These are phyloP conservation scores for Darevskia nairensis DNA, from an alignment of 2,797 vertebrate genomes.

Conservation along the genomic window DNA sequence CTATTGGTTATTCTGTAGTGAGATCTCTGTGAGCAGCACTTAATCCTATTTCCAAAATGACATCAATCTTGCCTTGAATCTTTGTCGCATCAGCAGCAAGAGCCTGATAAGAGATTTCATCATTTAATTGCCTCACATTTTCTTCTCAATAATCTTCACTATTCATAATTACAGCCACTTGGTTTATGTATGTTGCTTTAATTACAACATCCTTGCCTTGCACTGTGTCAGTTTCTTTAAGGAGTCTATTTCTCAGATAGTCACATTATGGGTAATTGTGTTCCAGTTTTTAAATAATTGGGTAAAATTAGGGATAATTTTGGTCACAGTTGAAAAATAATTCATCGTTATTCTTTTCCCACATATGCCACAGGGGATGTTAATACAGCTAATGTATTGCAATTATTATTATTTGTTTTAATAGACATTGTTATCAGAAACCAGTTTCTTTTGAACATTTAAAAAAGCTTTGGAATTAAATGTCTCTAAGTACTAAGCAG, in stretches of 20 bases:
- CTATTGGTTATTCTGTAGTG: background rate
- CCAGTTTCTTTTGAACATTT: background rate
- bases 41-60: slow-evolving; percentile 48
- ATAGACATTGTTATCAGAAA: background rate
- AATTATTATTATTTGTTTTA: background rate
- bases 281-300: slow-evolving; percentile 56
- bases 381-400: background rate
- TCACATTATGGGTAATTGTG: slow-evolving; percentile 53
- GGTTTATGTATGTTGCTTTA: slow-evolving; percentile 47
- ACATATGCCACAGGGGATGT: background rate
- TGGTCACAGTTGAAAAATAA: slow-evolving; percentile 10
- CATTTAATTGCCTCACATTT: slow-evolving; percentile 52
- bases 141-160: slow-evolving; percentile 52
- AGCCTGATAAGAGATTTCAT: slow-evolving; percentile 51
- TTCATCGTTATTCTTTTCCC: background rate
- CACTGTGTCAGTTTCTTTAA: slow-evolving; percentile 44
- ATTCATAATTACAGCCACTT: slow-evolving; percentile 54
- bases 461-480: background rate
- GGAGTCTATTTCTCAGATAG: slow-evolving; percentile 41
- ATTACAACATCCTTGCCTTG: slow-evolving; percentile 45
- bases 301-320: slow-evolving; percentile 29
- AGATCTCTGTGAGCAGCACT: slow-evolving; percentile 38
- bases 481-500: background rate
- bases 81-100: slow-evolving; percentile 50
- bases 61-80: slow-evolving; percentile 50